phyloP scores from a whole-genome alignment of 2,888 invertebrate genomes.

The Pseudeuparius sepicola region DNA sequence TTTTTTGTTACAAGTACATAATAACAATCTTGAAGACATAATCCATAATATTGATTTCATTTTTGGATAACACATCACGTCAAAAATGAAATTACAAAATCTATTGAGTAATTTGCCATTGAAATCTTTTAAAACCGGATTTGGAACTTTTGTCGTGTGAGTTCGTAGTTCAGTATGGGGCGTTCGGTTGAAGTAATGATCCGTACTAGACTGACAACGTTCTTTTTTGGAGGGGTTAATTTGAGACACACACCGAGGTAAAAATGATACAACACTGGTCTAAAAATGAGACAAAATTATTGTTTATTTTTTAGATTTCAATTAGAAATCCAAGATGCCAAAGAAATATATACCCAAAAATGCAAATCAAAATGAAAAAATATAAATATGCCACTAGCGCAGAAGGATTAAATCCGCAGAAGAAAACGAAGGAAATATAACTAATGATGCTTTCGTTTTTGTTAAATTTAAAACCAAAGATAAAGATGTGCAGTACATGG shows the following conservation, averaged over 20 bases:
- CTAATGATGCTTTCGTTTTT: neutral
- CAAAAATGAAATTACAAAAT: slow-evolving; percentile 8
- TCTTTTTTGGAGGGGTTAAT: too few species aligned
- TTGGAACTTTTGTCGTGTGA: slow-evolving; percentile 9
- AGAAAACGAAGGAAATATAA: slow-evolving; percentile 5
- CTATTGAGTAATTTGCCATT: slow-evolving; percentile 5
- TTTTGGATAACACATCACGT: slow-evolving; percentile 3
- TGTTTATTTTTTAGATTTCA: too few species aligned
- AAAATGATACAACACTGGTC: too few species aligned
- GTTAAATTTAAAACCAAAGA: slow-evolving; percentile 8
- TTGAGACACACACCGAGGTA: too few species aligned
- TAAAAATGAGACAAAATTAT: too few species aligned
- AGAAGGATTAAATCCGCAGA: neutral
- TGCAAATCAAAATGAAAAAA: too few species aligned
- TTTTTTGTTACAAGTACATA: too few species aligned
- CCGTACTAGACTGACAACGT: slow-evolving; percentile 1
- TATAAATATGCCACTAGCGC: too few species aligned
- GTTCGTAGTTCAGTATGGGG: neutral
- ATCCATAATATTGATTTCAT: slow-evolving; percentile 6
- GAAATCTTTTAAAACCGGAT: too few species aligned
- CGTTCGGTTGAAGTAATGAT: slow-evolving; percentile 6
- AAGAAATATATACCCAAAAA: too few species aligned
- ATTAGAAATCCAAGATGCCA: slow-evolving; percentile 10
- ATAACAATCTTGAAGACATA: slow-evolving; percentile 4
- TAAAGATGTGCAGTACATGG: slow-evolving; percentile 3